Evolutionary conservation across 2,797 vertebrate genomes (phyloP).

Genomic region (Ceyx erithaca): DNA sequence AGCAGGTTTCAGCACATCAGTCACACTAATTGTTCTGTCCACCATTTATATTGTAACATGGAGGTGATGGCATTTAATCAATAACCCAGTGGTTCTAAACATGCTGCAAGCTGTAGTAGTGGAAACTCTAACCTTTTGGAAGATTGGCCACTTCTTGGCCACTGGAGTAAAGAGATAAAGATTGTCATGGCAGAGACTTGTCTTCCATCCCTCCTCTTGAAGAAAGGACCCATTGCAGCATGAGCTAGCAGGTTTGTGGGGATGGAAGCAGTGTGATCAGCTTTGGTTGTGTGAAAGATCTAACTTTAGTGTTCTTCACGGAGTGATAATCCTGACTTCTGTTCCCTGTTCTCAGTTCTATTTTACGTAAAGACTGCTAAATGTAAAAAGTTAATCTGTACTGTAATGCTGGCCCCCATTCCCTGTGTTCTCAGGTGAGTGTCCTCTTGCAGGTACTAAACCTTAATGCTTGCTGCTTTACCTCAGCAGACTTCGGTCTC

Average conservation of each 20-base stretch:
- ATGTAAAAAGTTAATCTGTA: background rate
- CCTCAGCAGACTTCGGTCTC: background rate
- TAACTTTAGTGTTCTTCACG: background rate
- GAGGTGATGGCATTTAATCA: background rate
- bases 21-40: background rate
- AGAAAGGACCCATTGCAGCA: background rate
- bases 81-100: background rate
- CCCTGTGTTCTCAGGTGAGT: background rate
- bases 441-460: background rate
- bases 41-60: background rate
- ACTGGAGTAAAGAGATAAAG: background rate
- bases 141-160: background rate
- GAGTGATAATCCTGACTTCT: background rate
- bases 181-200: background rate
- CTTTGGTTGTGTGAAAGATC: background rate
- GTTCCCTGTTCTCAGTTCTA: background rate
- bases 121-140: background rate
- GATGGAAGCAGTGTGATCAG: background rate
- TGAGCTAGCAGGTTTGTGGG: background rate
- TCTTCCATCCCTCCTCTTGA: background rate
- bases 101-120: background rate
- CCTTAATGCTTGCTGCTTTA: background rate
- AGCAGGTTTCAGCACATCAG: background rate
- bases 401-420: background rate
- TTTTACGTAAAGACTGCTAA: background rate